phyloP scores from a whole-genome alignment of 2,113 vertebrate genomes.

The Puma concolor region DNA sequence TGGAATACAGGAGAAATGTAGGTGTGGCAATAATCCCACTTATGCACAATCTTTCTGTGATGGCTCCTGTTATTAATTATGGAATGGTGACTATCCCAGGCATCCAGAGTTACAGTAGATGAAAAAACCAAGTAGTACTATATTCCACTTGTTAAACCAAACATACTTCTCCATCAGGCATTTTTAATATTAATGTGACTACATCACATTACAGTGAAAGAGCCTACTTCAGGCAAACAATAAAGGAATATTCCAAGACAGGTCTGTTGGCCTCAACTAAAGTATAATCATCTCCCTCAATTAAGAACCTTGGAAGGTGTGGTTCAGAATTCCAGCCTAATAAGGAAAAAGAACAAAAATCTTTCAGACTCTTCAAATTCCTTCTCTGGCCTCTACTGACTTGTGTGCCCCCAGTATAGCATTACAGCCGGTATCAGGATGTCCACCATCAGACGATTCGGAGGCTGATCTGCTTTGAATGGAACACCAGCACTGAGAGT shows the following conservation, averaged over 20 bases:
- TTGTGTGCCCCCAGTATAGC: neutral
- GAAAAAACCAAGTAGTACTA: constrained; percentile 86
- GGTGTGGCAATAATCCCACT: constrained; percentile 83
- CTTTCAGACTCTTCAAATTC: neutral
- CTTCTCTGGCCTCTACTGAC: neutral
- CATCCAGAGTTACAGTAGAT: constrained; percentile 84
- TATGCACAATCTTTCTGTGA: constrained; percentile 76
- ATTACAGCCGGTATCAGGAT: constrained; percentile 71
- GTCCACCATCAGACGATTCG: constrained; percentile 62
- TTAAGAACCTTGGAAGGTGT: constrained; percentile 83
- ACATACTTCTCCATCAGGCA: constrained; percentile 78
- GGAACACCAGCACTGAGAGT: constrained; percentile 74
- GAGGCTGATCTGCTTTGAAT: constrained; percentile 79
- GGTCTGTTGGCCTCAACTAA: constrained; percentile 84
- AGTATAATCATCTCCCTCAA: constrained; percentile 83
- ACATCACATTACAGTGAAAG: constrained; percentile 81
- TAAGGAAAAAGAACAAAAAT: neutral
- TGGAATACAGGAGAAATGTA: constrained; percentile 74
- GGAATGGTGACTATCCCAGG: constrained; percentile 73
- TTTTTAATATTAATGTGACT: constrained; percentile 77
- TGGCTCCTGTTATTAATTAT: constrained; percentile 35
- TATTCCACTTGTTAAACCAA: constrained; percentile 81
- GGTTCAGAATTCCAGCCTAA: neutral
- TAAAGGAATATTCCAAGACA: constrained; percentile 83
- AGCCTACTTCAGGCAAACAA: constrained; percentile 80